Evolutionary conservation across 2,797 vertebrate genomes (phyloP), one percentile per base, ranked within the genome.

Genomic region (Apogon hyalosoma): DNA sequence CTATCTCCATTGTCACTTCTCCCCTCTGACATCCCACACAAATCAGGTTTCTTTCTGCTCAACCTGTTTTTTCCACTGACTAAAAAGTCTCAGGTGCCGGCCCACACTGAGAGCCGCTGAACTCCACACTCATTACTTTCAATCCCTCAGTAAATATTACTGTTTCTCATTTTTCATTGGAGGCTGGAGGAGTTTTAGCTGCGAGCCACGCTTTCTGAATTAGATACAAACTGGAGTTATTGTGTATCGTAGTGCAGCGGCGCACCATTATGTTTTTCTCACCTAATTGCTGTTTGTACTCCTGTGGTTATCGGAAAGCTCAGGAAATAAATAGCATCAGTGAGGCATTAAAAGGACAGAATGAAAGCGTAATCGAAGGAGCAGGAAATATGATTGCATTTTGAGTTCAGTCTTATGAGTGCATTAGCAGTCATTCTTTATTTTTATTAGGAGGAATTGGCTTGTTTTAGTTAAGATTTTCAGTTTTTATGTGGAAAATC

Each of bases 21-120:
- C 21, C 38, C 39, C 11, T 24, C 6, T 55, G 13, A 56, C 49
- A 54, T 65, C 52, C 51, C 38, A 24, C 47, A 59, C 16, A 48
- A 53, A 49, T 62, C 38, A 55, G 18, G 16, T 55, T 61, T 75
- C 63, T 38, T 24, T 33, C 43, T 1, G 1, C 54, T 56, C 42
- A 6, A 10, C 36, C 46, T 33, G 64, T 11, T 43, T 57, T 54
- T 56, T 71, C 53, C 36, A 5, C 7, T 18, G 13, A 55, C 69
- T 24, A 24, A 3, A 72, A 68, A 7, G 50, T 13, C 15, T 63
- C 14, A 43, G 24, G n/a, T 48, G 43, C 38, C 8, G 8, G 11
- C 65, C 51, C 36, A 38, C n/a, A 24, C 1, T 10, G 14, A 16
- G 15, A 62, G 38, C 45, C 11, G 16, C 10, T 2, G 2, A 4